phyloP scores from a whole-genome alignment of 53 echinoderm and acorn worm species.

The Glandiceps talaboti region DNA sequence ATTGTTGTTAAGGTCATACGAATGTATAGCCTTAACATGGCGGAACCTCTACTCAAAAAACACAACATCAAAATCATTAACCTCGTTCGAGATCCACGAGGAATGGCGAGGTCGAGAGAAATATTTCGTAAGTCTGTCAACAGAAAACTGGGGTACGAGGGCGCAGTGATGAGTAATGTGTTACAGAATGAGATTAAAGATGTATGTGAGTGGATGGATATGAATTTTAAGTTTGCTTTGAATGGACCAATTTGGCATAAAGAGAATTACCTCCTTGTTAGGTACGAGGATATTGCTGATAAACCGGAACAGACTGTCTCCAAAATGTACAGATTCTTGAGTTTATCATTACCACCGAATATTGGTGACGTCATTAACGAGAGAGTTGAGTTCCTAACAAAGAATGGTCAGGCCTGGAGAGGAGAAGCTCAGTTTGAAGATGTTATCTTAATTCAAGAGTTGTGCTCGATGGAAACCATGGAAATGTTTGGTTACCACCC shows the following conservation, averaged over 20 bases:
- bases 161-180: background rate
- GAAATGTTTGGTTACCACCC: background rate
- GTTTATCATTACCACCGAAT: background rate
- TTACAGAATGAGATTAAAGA: background rate
- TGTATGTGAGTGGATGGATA: background rate
- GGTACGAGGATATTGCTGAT: background rate
- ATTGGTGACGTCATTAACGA: background rate
- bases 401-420: background rate
- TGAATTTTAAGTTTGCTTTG: background rate
- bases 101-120: background rate
- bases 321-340: background rate
- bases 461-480: background rate
- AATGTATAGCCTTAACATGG: background rate
- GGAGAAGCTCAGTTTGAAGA: background rate
- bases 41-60: background rate
- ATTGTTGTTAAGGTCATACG: background rate
- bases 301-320: background rate
- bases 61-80: background rate
- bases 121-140: background rate
- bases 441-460: background rate
- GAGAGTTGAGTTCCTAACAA: background rate
- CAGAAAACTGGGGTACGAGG: background rate
- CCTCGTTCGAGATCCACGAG: background rate
- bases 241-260: background rate
- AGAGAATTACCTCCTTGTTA: background rate